Conservation (phyloP, 2,888 invertebrate genomes). For the Phortica magna region DNA sequence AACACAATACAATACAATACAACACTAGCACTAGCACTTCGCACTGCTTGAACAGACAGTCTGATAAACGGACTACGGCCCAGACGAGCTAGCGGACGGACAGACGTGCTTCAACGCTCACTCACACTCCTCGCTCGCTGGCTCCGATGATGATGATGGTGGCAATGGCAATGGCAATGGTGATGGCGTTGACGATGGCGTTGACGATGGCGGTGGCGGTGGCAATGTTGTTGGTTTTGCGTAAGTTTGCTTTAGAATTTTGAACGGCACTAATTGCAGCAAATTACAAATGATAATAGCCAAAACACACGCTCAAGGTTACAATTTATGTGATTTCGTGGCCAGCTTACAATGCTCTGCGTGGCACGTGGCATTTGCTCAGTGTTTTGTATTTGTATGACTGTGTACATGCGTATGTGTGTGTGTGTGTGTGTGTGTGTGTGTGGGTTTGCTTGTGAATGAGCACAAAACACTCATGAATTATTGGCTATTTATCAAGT, state of each 20-base stretch:
- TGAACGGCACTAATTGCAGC: constrained; percentile 71
- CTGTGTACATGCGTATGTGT: neutral
- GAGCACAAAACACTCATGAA: constrained; percentile 59
- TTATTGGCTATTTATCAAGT: constrained; percentile 72
- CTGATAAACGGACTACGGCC: no score
- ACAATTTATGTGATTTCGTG: constrained; percentile 60
- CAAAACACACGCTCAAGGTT: constrained; percentile 72
- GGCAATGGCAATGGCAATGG: no score
- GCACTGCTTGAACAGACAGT: no score
- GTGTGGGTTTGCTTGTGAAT: neutral
- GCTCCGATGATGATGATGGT: no score
- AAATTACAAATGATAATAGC: constrained; percentile 73
- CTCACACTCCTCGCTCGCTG: no score
- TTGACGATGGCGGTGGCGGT: neutral
- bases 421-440: constrained; percentile 10
- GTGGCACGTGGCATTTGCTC: constrained; percentile 6
- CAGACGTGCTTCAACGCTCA: no score
- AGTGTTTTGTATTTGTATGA: neutral
- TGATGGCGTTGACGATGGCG: no score
- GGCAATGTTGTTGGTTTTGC: constrained; percentile 48
- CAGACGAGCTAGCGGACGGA: no score
- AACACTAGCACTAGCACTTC: neutral
- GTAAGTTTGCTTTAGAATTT: constrained; percentile 71
- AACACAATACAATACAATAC: constrained; percentile 33
- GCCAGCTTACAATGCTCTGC: neutral